Evolutionary conservation across 2,113 vertebrate species (phyloP).

Genomic region (Antigone vipio): DNA sequence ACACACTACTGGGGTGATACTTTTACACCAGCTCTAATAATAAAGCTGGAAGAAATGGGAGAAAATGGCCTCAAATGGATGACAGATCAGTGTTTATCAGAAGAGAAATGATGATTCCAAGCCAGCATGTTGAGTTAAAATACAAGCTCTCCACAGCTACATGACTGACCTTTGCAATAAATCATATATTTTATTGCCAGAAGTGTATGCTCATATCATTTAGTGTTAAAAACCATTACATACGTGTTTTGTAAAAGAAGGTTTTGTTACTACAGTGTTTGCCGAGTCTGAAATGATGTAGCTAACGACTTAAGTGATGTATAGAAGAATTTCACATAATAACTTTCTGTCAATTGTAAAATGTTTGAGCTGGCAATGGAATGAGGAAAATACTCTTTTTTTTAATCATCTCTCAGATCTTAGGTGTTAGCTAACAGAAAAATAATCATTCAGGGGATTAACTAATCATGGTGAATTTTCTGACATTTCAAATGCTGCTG

Average conservation of each 20-base stretch:
- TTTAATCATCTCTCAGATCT: constrained; percentile 16
- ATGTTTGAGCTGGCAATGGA: constrained; percentile 28
- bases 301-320: constrained; percentile 56
- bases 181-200: constrained; percentile 71
- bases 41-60: constrained; percentile 52
- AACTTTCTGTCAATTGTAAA: constrained; percentile 55
- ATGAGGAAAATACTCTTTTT: constrained; percentile 6
- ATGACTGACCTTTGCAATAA: constrained; percentile 72
- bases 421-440: constrained; percentile 48
- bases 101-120: constrained; percentile 70
- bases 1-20: not conserved
- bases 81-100: constrained; percentile 64
- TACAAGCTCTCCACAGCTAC: constrained; percentile 64
- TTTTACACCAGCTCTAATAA: constrained; percentile 56
- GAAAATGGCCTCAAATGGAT: constrained; percentile 65
- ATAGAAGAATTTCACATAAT: constrained; percentile 48
- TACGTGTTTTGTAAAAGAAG: constrained; percentile 35
- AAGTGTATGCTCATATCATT: constrained; percentile 54
- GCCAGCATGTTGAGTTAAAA: constrained; percentile 67
- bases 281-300: constrained; percentile 32
- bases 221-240: constrained; percentile 58
- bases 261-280: constrained; percentile 52
- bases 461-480: constrained; percentile 66
- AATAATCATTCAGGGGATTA: constrained; percentile 62
- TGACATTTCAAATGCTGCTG: constrained; percentile 71